Percentiles rank a stretch among this genome's conserved stretches.
These are phyloP conservation scores for Euspilapteryx auroguttella DNA, from an alignment of 2,888 invertebrate genomes.

Conservation along the genomic window DNA sequence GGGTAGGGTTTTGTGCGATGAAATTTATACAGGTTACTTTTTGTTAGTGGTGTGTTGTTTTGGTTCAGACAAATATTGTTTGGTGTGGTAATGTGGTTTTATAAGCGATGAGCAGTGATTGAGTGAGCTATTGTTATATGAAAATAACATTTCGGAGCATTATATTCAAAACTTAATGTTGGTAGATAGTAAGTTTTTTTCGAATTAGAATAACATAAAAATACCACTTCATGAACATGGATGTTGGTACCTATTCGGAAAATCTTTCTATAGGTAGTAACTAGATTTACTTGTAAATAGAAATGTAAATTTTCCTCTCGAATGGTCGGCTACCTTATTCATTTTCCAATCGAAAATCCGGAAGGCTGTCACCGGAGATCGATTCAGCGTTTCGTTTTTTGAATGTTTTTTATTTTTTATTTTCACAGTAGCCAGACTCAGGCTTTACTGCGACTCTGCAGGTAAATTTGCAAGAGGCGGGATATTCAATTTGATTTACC, in stretches of 20 bases:
- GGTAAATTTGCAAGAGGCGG: slow-evolving; percentile 30
- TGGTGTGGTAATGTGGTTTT: background rate
- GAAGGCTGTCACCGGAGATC: slow-evolving; percentile 52
- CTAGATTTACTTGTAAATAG: slow-evolving; percentile 60
- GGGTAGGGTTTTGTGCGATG: slow-evolving; percentile 21
- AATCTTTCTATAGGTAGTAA: too few species aligned
- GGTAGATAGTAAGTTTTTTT: too few species aligned
- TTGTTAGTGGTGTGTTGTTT: slow-evolving; percentile 17
- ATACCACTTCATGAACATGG: too few species aligned
- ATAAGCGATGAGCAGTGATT: too few species aligned
- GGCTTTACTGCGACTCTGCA: too few species aligned
- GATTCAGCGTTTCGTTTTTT: slow-evolving; percentile 54
- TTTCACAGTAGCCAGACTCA: slow-evolving; percentile 44
- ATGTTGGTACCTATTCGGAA: too few species aligned
- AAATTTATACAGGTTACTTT: slow-evolving; percentile 34
- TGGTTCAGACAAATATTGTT: slow-evolving; percentile 15
- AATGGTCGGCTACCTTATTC: slow-evolving; percentile 56
- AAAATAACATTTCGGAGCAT: too few species aligned
- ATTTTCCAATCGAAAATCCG: slow-evolving; percentile 57
- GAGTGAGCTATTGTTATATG: too few species aligned
- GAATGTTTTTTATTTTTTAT: slow-evolving; percentile 27
- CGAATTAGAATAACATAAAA: too few species aligned
- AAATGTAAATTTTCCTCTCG: slow-evolving; percentile 56
- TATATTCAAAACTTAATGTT: too few species aligned
- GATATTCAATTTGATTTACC: too few species aligned